phyloP scores from a whole-genome alignment of 2,797 vertebrate species.

The Tapera naevia region DNA sequence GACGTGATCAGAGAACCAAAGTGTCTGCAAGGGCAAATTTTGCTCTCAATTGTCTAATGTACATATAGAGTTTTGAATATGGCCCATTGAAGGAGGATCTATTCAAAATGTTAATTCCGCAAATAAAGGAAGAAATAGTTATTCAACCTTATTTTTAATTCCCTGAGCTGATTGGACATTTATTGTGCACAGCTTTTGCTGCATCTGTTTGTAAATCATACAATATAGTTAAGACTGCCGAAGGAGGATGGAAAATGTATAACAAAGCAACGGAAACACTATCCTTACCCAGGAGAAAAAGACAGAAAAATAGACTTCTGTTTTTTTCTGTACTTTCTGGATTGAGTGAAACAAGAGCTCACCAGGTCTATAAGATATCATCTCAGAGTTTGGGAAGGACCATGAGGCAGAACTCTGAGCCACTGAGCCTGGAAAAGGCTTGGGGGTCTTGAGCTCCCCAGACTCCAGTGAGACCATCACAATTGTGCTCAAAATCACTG shows the following conservation, averaged over 20 bases:
- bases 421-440: not conserved
- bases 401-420: not conserved
- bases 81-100: not conserved
- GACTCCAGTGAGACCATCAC: not conserved
- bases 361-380: not conserved
- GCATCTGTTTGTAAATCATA: not conserved
- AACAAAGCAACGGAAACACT: not conserved
- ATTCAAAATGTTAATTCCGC: slow-evolving; percentile 11
- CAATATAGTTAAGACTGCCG: not conserved
- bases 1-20: not conserved
- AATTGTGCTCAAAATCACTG: not conserved
- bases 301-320: not conserved
- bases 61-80: not conserved
- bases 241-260: not conserved
- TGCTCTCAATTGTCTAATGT: not conserved
- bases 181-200: not conserved
- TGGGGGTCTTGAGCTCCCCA: not conserved
- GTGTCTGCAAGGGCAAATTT: not conserved
- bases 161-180: not conserved
- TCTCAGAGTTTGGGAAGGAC: not conserved
- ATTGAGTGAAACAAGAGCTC: not conserved
- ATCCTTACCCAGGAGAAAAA: not conserved
- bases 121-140: not conserved
- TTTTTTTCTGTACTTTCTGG: not conserved
- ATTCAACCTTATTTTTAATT: not conserved